Evolutionary conservation across 2,113 vertebrate genomes (phyloP), one percentile per base, ranked within the genome.

Genomic region (Abramis brama): DNA sequence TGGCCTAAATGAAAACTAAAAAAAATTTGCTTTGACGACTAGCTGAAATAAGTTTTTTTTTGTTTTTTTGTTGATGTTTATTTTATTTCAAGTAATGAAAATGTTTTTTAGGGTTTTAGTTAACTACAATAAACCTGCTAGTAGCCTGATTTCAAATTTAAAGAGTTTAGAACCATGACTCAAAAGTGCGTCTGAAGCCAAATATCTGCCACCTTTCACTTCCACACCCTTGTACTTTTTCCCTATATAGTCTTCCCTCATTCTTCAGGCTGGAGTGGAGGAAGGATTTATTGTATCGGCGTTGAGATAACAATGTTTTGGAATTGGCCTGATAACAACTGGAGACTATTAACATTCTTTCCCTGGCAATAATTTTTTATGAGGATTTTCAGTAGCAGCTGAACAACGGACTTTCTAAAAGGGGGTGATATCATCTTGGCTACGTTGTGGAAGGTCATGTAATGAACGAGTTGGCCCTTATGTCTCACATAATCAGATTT

Each of bases 371-470:
- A 57, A 86, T 89, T 84, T 81, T 88, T 88, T 86, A 86, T 87
- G 74, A 86, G 83, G 84, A 86, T 89, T 89, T 91, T 88, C 90
- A 89, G 90, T 89, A 91, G 90, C 90, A 82, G 83, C 79, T 82
- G 76, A 91, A 84, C 88, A 91, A 86, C 88, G 43, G 85, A 23
- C 50, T 77, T 75, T 89, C 78, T 80, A 36, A 87, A 73, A 55
- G 19, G 36, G 39, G 84, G 52, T 91, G 87, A 89, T 79, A 82
- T 89, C 62, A 91, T 87, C 76, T 75, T 86, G 88, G 96, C 96
- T 25, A 94, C 94, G 88, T 96, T 95, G 6, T 0, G 88, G 95
- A 89, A 95, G 95, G 47, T 36, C 77, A 39, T 81, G 82, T 85
- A 84, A 86, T 52, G 36, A 39, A 25, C 36, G 7, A 45, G 19